phyloP scores from a whole-genome alignment of 2,113 vertebrate genomes.

The Meles meles region DNA sequence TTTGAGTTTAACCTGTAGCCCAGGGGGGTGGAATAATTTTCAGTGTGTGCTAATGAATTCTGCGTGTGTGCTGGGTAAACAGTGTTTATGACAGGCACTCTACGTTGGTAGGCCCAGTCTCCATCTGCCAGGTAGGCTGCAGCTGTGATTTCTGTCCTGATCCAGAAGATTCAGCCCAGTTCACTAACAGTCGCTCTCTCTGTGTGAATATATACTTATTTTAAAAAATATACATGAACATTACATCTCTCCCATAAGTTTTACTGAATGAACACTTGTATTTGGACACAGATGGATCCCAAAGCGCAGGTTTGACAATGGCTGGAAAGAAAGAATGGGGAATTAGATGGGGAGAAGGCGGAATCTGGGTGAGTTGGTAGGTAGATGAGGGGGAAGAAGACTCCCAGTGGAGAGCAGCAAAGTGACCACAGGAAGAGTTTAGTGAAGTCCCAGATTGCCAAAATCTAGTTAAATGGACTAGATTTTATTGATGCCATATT shows the following conservation, averaged over 20 bases:
- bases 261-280: conserved; percentile 11
- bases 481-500: neutral
- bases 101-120: neutral
- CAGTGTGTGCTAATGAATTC: neutral
- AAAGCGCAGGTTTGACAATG: neutral
- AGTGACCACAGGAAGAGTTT: neutral
- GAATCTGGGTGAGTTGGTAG: neutral
- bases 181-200: neutral
- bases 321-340: neutral
- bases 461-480: neutral
- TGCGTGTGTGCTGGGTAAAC: neutral
- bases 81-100: neutral
- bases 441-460: neutral
- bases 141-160: neutral
- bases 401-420: neutral
- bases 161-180: neutral
- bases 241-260: neutral
- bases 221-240: neutral
- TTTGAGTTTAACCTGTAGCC: neutral
- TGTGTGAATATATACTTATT: neutral
- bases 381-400: neutral
- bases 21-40: neutral
- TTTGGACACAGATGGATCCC: neutral
- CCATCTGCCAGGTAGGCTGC: neutral
- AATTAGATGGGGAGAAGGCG: neutral